A percentile compares a stretch with the other conserved stretches of the same genome.
These are phyloP conservation scores for Caenorhabditis drosophilae DNA, from an alignment of 2,888 invertebrate species.

Conservation along the genomic window DNA sequence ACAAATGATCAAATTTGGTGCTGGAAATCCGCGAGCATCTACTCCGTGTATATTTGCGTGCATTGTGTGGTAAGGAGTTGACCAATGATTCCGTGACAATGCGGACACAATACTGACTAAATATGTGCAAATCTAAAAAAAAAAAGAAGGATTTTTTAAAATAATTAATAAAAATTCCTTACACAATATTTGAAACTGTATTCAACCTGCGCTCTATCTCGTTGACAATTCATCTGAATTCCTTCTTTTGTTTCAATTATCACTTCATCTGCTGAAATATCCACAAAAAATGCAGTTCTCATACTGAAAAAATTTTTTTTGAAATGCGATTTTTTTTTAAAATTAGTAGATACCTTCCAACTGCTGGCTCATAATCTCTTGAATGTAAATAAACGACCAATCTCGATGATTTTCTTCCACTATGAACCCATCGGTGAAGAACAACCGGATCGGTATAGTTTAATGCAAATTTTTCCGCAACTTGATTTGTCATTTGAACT, in stretches of 20 bases:
- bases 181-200: slow-evolving; percentile 41
- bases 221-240: slow-evolving; percentile 50
- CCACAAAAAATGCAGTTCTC: slow-evolving; percentile 48
- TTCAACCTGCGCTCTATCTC: slow-evolving; percentile 39
- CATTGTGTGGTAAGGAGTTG: slow-evolving; percentile 34
- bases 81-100: slow-evolving; percentile 27
- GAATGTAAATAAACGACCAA: slow-evolving; percentile 43
- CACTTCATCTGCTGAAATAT: slow-evolving; percentile 37
- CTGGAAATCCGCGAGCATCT: slow-evolving; percentile 46
- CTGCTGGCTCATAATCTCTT: slow-evolving; percentile 50
- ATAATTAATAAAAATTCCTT: slow-evolving; percentile 4
- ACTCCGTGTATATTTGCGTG: slow-evolving; percentile 60
- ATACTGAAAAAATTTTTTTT: slow-evolving; percentile 1
- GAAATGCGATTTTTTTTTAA: no score
- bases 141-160: slow-evolving; percentile 3
- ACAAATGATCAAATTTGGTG: slow-evolving; percentile 57
- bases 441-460: slow-evolving; percentile 40
- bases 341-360: slow-evolving; percentile 39
- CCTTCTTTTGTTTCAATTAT: slow-evolving; percentile 53
- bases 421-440: slow-evolving; percentile 17
- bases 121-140: slow-evolving; percentile 30
- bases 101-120: slow-evolving; percentile 12
- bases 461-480: slow-evolving; percentile 33
- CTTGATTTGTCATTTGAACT: slow-evolving; percentile 40
- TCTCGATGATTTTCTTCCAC: slow-evolving; percentile 14